These are phyloP conservation scores for Seriola rivoliana DNA, from an alignment of 2,113 vertebrate genomes.

Conservation along the genomic window DNA sequence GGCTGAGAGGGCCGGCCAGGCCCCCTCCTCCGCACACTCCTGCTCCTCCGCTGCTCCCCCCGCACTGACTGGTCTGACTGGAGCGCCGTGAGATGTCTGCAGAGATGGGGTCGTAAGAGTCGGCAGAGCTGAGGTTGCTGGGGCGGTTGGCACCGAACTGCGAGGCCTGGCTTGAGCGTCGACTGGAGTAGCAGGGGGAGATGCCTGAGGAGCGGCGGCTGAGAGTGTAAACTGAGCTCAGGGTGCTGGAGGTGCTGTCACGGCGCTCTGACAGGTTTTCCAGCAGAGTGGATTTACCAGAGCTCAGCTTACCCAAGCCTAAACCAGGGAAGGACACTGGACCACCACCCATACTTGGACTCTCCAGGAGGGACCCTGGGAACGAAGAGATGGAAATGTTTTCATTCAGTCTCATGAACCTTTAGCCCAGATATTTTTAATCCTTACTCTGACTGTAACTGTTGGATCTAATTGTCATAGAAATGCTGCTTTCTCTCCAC, in stretches of 20 bases:
- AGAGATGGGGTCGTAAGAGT: slow-evolving; percentile 93
- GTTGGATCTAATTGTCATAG: no score
- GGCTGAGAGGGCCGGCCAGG: slow-evolving; percentile 84
- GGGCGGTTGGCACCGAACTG: slow-evolving; percentile 85
- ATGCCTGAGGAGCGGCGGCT: slow-evolving; percentile 95
- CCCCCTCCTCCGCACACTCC: slow-evolving; percentile 28
- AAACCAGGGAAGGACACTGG: slow-evolving; percentile 82
- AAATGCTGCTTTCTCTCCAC: slow-evolving; percentile 44
- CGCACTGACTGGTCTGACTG: slow-evolving; percentile 90
- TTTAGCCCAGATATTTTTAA: no score
- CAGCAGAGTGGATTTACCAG: slow-evolving; percentile 84
- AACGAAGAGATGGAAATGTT: background rate
- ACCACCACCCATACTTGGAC: slow-evolving; percentile 81
- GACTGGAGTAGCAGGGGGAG: slow-evolving; percentile 93
- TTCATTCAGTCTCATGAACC: no score
- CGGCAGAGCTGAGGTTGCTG: slow-evolving; percentile 89
- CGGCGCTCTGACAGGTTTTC: slow-evolving; percentile 87
- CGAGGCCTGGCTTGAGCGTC: slow-evolving; percentile 90
- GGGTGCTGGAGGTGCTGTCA: slow-evolving; percentile 91
- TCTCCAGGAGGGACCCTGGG: slow-evolving; percentile 81
- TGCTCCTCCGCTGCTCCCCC: slow-evolving; percentile 79
- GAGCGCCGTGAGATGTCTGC: slow-evolving; percentile 92
- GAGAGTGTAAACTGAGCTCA: slow-evolving; percentile 91
- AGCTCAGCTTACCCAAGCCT: slow-evolving; percentile 85
- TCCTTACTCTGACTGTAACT: no score